Base-by-base conservation (phyloP, 2,797 vertebrate species). In the Sciaenops ocellatus region DNA sequence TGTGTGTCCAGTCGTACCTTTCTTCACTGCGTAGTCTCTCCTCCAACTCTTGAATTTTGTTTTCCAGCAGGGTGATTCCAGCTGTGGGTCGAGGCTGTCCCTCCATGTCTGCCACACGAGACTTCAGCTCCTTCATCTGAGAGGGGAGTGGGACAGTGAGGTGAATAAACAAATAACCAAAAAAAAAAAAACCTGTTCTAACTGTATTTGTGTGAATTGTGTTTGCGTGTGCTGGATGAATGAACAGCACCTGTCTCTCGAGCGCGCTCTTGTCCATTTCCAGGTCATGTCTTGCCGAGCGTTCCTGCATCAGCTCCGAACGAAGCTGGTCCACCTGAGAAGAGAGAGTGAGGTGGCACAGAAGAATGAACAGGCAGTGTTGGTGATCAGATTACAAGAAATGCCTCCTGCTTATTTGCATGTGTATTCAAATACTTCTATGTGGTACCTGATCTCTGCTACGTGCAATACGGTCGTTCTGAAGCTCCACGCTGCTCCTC, bases 251-350 rank as follows among this genome's bases (percentile, higher is more conserved):
- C 96, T 99, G 98, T 95, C 97, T 95, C 90, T 99, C 98, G 44
- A 98, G 80, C 0, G 96, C 95, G 55, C 97, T 96, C 85, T 98
- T 99, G 89, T 99, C 97, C 60, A 98, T 98, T 88, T 99, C 98
- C 80, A 99, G 93, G 91, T 99, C 97, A 46, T 99, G 97, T n/a
- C 96, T 94, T 3, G 90, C 93, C 0, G 97, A 96, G 0, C 98
- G 96, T 63, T 99, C 98, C 82, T 98, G 97, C 95, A 98, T 95
- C 79, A 99, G 95, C 83, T 99, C 97, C 0, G 96, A 94, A 3
- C 98, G 96, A 20, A 98, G 93, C 83, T 98, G 97, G 79, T 99
- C 98, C 20, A 98, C 93, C 98, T 99, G 85, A 70, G 30, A 57
- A 42, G 59, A 44, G 41, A 64, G 1, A 9, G 59, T 1, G 61